phyloP scores from a whole-genome alignment of 1,140 invertebrate genomes.

The Camponotus pennsylvanicus region DNA sequence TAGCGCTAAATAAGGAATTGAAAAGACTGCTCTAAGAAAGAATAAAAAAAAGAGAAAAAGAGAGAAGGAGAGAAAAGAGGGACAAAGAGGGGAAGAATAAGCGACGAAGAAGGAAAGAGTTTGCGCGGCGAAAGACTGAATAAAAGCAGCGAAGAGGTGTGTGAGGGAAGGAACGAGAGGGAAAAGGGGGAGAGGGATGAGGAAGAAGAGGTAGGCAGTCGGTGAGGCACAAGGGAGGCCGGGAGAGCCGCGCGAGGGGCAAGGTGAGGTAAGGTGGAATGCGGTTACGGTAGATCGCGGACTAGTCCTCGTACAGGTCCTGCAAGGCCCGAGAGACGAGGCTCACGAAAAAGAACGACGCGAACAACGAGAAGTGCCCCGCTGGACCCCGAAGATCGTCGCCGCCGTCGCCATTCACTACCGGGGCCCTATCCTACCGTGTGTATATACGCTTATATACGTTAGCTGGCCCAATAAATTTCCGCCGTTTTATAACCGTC shows the following conservation, averaged over 20 bases:
- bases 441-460: slow-evolving; percentile 22
- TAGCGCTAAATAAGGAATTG: slow-evolving; percentile 14
- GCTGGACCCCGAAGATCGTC: slow-evolving; percentile 49
- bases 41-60: slow-evolving; percentile 23
- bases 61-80: slow-evolving; percentile 7
- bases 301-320: slow-evolving; percentile 76
- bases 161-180: slow-evolving; percentile 40
- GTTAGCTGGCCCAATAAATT: slow-evolving; percentile 69
- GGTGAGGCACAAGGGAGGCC: slow-evolving; percentile 58
- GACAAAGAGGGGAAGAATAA: slow-evolving; percentile 18
- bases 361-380: slow-evolving; percentile 58
- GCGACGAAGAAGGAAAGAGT: slow-evolving; percentile 31
- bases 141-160: slow-evolving; percentile 58
- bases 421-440: slow-evolving; percentile 1
- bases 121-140: slow-evolving; percentile 53
- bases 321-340: slow-evolving; percentile 63
- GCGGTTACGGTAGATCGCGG: slow-evolving; percentile 82
- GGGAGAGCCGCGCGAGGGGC: slow-evolving; percentile 54
- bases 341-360: slow-evolving; percentile 68
- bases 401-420: slow-evolving; percentile 72
- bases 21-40: neutral
- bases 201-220: slow-evolving; percentile 47
- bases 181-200: slow-evolving; percentile 4
- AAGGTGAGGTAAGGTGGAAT: slow-evolving; percentile 76
- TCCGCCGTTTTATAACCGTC: slow-evolving; percentile 64